Conservation (phyloP, 1,140 invertebrate genomes). For the Hyposmocoma kahamanoa region DNA sequence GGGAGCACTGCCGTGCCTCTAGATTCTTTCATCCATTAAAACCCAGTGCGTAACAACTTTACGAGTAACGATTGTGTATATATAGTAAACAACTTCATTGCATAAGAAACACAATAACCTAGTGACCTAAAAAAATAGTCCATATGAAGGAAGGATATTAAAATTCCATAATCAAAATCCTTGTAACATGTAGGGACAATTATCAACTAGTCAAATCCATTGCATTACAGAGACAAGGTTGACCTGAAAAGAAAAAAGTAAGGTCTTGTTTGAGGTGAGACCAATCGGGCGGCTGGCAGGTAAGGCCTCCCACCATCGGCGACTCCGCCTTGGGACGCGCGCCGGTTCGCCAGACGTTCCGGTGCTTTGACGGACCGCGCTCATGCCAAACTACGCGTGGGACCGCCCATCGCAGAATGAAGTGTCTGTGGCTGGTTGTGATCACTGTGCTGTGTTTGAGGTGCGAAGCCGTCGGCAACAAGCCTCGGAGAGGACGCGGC, state of each 20-base stretch:
- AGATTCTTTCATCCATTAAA: no score
- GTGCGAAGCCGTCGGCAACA: slow-evolving; percentile 52
- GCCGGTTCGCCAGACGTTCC: slow-evolving; percentile 39
- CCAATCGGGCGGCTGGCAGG: slow-evolving; percentile 55
- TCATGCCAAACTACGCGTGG: slow-evolving; percentile 38
- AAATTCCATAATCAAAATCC: no score
- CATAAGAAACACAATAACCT: no score
- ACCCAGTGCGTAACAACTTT: no score
- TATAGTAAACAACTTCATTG: no score
- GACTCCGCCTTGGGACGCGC: slow-evolving; percentile 45
- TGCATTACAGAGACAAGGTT: no score
- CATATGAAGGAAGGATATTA: no score
- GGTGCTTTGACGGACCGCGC: slow-evolving; percentile 48
- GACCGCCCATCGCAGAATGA: slow-evolving; percentile 64
- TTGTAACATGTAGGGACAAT: no score
- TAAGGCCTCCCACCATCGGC: slow-evolving; percentile 52
- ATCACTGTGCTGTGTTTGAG: slow-evolving; percentile 58
- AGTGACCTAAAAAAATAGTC: no score
- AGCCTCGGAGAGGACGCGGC: slow-evolving; percentile 62
- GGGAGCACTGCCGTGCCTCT: no score
- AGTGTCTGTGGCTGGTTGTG: slow-evolving; percentile 68
- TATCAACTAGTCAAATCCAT: no score
- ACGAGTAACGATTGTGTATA: no score
- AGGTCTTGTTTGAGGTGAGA: slow-evolving; percentile 23
- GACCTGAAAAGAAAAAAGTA: slow-evolving; percentile 29